These are phyloP conservation scores for Dryoscopus gambensis DNA, from an alignment of 2,113 vertebrate species.

Conservation along the genomic window DNA sequence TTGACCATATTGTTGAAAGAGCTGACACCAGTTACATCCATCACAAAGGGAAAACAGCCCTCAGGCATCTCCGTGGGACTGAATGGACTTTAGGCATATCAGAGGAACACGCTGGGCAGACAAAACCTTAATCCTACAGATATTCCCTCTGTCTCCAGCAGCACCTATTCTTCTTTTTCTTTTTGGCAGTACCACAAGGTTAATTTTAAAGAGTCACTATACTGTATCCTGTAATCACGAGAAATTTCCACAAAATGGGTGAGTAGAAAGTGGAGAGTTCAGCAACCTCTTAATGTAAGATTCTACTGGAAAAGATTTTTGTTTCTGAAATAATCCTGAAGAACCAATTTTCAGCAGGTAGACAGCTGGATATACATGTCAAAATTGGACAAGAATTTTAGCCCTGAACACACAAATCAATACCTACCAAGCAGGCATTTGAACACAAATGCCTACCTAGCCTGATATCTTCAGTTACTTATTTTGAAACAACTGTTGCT, in stretches of 20 bases:
- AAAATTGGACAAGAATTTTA: background rate
- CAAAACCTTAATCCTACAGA: background rate
- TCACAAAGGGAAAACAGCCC: background rate
- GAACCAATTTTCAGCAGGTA: background rate
- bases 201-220: background rate
- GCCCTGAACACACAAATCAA: background rate
- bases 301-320: background rate
- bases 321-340: background rate
- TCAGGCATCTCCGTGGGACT: background rate
- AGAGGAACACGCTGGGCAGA: background rate
- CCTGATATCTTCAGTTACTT: background rate
- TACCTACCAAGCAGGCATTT: background rate
- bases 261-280: background rate
- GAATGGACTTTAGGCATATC: background rate
- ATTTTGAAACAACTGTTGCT: background rate
- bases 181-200: background rate
- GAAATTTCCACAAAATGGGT: background rate
- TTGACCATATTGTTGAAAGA: background rate
- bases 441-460: background rate
- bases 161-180: background rate
- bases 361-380: background rate
- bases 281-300: background rate
- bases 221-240: background rate
- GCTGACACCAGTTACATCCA: rapidly evolving
- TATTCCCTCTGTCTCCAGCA: background rate